Evolutionary conservation across 2,888 invertebrate genomes (phyloP), one percentile per base, ranked within the genome.

Genomic region (Lepidochitona cinerea): DNA sequence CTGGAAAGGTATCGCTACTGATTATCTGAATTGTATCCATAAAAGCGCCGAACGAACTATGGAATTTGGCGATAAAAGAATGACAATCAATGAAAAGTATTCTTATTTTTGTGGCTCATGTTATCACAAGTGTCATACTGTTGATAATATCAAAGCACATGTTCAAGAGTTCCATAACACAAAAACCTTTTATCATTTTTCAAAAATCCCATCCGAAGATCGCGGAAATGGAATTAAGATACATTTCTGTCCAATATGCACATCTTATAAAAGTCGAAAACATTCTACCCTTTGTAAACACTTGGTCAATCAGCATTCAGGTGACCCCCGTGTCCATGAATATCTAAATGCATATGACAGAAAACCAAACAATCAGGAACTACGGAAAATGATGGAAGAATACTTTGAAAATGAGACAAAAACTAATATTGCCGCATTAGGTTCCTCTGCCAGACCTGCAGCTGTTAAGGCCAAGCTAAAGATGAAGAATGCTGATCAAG

Each of bases 381-480:
- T 80, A 71, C 77, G 77, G 18, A 72, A 52, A 66, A 78, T 81
- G 52, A 73, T 83, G 72, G 72, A 77, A n/a, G 75, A 68, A 18
- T 83, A 76, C 37, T 68, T 81, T 18, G 73, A 70, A n/a, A 67
- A 70, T 71, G 77, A 80, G 64, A 77, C 77, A 23, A 52, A 69
- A 29, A 54, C 66, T 3, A 59, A 71, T 1, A 74, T 70, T 41
- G 37, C 26, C n/a, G 59, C 72, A 14, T 68, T 70, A 33, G 77
- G 79, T 6, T 72, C 81, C 35, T 78, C 80, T 18, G 49, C 77
- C 3, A 70, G 83, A 37, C 74, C 72, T 59, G 81, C 83, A 41
- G 82, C 83, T 23, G 65, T 77, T 7, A 79, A 79, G 69, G 78
- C 80, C 37, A 71, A 77, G 18, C 75, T 76, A 1, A 73, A 75